Evolutionary conservation across 1,140 invertebrate genomes (phyloP).

Genomic region (Grapholita molesta): DNA sequence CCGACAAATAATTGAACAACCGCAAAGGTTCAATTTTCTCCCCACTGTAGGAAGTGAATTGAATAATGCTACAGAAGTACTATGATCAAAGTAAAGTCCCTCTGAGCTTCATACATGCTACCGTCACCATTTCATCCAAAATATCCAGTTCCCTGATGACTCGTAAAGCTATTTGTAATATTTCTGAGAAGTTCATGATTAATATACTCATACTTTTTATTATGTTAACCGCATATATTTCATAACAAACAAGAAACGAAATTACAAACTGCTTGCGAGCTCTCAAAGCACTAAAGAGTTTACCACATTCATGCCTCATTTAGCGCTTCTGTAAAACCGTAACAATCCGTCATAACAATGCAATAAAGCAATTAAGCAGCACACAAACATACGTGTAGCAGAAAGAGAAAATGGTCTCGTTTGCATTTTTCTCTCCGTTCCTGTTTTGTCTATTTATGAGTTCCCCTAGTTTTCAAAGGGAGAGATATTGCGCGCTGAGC

Average conservation of each 20-base stretch:
- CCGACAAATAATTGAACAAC: slow-evolving; percentile 23
- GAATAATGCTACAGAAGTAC: background rate
- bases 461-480: slow-evolving; percentile 62
- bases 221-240: background rate
- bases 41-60: background rate
- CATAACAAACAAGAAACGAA: background rate
- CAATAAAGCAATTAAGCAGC: background rate
- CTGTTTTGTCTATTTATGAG: slow-evolving; percentile 59
- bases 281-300: background rate
- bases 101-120: background rate
- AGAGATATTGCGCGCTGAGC: slow-evolving; percentile 56
- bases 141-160: background rate
- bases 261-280: background rate
- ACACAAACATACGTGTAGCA: background rate
- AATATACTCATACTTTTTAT: background rate
- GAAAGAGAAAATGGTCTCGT: slow-evolving; percentile 1
- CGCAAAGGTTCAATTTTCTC: background rate
- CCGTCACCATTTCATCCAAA: slow-evolving; percentile 1
- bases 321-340: background rate
- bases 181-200: background rate
- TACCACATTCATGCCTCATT: background rate
- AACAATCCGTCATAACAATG: slow-evolving; percentile 1
- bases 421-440: slow-evolving; percentile 32
- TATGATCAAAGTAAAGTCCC: background rate
- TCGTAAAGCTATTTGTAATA: background rate